These are phyloP conservation scores for Odontamblyopus rebecca DNA, from an alignment of 2,797 vertebrate species.

Conservation along the genomic window DNA sequence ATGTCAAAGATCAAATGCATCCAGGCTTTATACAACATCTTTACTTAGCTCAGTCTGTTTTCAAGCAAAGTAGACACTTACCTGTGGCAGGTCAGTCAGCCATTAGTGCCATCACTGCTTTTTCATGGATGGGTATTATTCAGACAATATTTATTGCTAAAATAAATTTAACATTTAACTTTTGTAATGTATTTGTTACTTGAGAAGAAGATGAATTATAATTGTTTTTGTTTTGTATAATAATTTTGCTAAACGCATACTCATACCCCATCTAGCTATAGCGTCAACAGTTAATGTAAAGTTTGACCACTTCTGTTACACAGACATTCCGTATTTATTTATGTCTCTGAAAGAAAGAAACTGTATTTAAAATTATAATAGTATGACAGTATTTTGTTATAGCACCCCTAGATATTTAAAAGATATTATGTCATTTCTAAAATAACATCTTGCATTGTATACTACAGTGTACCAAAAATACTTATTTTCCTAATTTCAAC, in stretches of 20 bases:
- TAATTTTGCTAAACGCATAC: conserved; percentile 28
- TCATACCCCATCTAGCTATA: conserved; percentile 49
- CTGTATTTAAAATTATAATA: conserved; percentile 31
- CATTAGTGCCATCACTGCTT: conserved; percentile 39
- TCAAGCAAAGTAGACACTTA: conserved; percentile 41
- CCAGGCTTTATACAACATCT: conserved; percentile 36
- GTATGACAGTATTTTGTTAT: conserved; percentile 40
- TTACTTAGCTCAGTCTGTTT: conserved; percentile 35
- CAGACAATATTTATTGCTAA: conserved; percentile 6
- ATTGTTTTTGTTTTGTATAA: conserved; percentile 14
- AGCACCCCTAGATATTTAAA: conserved; percentile 50
- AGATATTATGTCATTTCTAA: conserved; percentile 52
- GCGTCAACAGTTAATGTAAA: conserved; percentile 39
- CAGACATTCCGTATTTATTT: conserved; percentile 31
- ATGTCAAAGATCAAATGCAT: conserved; percentile 58
- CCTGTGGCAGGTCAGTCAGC: conserved; percentile 28
- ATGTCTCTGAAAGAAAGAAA: conserved; percentile 23
- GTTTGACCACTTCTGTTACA: conserved; percentile 32
- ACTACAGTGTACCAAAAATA: conserved; percentile 67
- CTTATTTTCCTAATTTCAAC: conserved; percentile 79
- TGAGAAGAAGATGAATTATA: conserved; percentile 27
- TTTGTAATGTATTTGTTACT: conserved; percentile 19
- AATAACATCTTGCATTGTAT: conserved; percentile 57
- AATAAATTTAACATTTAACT: background rate
- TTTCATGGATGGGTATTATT: background rate